Evolutionary conservation across 2,113 vertebrate species (phyloP).

Genomic region (Triplophysa siluroides): DNA sequence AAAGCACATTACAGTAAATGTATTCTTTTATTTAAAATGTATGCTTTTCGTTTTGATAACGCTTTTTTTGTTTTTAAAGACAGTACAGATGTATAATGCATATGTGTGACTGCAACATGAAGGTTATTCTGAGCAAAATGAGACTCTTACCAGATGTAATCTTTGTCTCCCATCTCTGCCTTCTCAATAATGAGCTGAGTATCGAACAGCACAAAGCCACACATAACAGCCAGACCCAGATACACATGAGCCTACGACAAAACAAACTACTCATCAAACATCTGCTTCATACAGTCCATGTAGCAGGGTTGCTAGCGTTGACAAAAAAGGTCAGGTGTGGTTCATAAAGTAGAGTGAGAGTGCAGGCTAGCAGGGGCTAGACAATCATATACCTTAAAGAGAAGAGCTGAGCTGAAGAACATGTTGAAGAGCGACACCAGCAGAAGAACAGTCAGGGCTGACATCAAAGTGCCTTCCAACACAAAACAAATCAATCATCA

Average conservation of each 20-base stretch:
- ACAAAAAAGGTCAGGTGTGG: too few relatives aligned
- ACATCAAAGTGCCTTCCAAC: constrained; percentile 84
- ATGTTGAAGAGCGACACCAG: constrained; percentile 86
- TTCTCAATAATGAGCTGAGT: constrained; percentile 99
- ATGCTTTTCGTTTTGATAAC: too few relatives aligned
- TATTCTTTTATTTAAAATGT: too few relatives aligned
- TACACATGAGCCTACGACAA: constrained; percentile 85
- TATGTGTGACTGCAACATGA: too few relatives aligned
- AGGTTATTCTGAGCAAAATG: too few relatives aligned
- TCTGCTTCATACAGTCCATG: neutral
- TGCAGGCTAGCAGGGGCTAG: too few relatives aligned
- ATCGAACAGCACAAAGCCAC: constrained; percentile 96
- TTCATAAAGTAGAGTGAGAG: too few relatives aligned
- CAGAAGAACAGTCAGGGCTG: constrained; percentile 82
- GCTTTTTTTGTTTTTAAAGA: too few relatives aligned
- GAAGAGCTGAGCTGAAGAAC: constrained; percentile 83
- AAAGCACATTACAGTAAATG: too few relatives aligned
- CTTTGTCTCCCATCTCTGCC: constrained; percentile 92
- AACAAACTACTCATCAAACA: neutral
- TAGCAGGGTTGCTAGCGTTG: too few relatives aligned
- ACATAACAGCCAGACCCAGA: constrained; percentile 89
- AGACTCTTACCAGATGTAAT: constrained; percentile 90
- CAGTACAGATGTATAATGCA: too few relatives aligned
- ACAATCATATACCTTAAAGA: constrained; percentile 80
- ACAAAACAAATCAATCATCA: neutral